Evolutionary conservation across 2,888 invertebrate species (phyloP).

Genomic region (Diploptera punctata): DNA sequence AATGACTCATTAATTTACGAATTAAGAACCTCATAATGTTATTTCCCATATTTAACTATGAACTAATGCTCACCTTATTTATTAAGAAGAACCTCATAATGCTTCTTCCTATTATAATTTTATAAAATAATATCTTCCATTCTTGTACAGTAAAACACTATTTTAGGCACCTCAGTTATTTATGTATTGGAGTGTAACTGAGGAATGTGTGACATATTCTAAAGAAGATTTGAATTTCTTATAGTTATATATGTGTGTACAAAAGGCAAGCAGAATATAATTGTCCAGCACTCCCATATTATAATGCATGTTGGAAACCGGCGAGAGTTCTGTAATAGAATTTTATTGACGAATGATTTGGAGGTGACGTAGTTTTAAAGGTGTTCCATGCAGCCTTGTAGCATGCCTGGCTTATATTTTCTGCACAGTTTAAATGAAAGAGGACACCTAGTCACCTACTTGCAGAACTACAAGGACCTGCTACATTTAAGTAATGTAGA

Average conservation of each 20-base stretch:
- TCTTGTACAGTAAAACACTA: too few species aligned
- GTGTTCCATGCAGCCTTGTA: conserved; percentile 44
- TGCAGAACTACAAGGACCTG: conserved; percentile 24
- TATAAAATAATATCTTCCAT: too few species aligned
- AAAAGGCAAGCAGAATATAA: conserved; percentile 22
- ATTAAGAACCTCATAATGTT: too few species aligned
- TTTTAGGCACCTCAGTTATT: too few species aligned
- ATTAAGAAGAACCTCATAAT: too few species aligned
- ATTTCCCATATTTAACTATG: too few species aligned
- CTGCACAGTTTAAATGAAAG: conserved; percentile 13
- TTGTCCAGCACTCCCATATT: background rate
- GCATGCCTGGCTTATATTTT: conserved; percentile 31
- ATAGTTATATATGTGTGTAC: background rate
- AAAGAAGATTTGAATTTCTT: too few species aligned
- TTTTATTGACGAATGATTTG: conserved; percentile 25
- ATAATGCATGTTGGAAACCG: conserved; percentile 32
- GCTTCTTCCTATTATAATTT: too few species aligned
- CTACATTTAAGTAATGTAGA: conserved; percentile 18
- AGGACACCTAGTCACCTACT: conserved; percentile 24
- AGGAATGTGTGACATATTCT: too few species aligned
- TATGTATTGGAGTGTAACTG: too few species aligned
- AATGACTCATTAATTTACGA: too few species aligned
- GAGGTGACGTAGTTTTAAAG: conserved; percentile 43
- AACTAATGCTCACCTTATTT: too few species aligned
- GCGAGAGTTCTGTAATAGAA: conserved; percentile 26